Conservation (phyloP, 2,797 vertebrate genomes). For the Momotus momota region DNA sequence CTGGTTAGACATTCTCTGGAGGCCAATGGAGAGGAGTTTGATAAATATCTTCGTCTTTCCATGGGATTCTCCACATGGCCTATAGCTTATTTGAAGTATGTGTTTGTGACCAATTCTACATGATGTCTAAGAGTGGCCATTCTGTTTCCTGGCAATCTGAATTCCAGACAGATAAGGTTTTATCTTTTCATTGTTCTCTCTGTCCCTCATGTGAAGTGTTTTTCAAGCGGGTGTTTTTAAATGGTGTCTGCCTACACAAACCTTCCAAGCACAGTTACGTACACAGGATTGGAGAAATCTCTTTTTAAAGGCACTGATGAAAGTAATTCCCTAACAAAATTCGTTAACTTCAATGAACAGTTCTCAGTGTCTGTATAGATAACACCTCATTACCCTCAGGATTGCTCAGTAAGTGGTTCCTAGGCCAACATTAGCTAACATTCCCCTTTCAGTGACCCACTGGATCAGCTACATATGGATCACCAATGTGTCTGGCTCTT, state of each 20-base stretch:
- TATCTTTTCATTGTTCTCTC: background rate
- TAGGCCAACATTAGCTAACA: background rate
- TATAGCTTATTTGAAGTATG: background rate
- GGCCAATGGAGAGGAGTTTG: background rate
- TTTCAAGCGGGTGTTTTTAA: background rate
- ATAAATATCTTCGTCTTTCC: background rate
- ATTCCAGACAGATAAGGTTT: background rate
- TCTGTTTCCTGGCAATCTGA: background rate
- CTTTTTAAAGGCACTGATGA: background rate
- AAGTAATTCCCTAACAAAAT: background rate
- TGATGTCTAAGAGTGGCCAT: background rate
- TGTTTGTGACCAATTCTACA: background rate
- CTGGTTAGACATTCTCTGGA: background rate
- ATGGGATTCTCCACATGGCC: background rate
- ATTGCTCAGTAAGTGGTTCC: background rate
- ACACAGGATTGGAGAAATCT: background rate
- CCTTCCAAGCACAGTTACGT: background rate
- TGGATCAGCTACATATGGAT: accelerated
- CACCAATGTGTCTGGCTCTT: background rate
- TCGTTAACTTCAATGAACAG: background rate
- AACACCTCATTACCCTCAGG: background rate
- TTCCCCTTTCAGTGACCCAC: background rate
- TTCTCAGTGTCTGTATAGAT: background rate
- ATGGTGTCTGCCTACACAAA: background rate
- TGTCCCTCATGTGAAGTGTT: background rate